These are phyloP conservation scores for Watsonalla cultraria DNA, from an alignment of 2,888 invertebrate species.

Conservation along the genomic window DNA sequence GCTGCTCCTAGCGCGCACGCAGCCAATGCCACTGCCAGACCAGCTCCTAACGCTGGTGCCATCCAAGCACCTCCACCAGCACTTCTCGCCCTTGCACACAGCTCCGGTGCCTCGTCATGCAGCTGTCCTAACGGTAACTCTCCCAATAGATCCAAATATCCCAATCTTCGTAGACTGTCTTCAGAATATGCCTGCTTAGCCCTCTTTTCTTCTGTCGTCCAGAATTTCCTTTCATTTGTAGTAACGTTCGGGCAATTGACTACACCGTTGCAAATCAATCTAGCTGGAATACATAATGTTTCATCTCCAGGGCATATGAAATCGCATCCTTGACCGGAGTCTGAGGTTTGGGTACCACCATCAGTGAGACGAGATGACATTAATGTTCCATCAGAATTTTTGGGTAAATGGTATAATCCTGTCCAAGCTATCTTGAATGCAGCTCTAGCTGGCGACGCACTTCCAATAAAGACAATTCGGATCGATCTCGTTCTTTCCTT, in stretches of 20 bases:
- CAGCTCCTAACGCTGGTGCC: constrained; percentile 81
- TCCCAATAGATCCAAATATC: constrained; percentile 70
- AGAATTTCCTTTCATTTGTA: constrained; percentile 66
- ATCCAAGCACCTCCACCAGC: constrained; percentile 78
- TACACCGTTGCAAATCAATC: constrained; percentile 91
- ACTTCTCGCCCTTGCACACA: constrained; percentile 80
- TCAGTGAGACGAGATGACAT: constrained; percentile 88
- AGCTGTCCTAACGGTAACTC: constrained; percentile 71
- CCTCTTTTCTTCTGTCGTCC: constrained; percentile 68
- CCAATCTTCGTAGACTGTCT: constrained; percentile 79
- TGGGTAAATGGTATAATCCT: constrained; percentile 90
- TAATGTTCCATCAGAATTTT: constrained; percentile 88
- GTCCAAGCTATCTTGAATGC: constrained; percentile 95
- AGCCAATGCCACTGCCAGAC: constrained; percentile 76
- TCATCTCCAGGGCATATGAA: constrained; percentile 93
- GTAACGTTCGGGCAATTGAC: constrained; percentile 90
- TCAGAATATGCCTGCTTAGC: constrained; percentile 78
- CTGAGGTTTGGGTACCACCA: constrained; percentile 59
- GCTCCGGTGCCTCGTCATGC: constrained; percentile 87
- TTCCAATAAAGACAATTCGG: constrained; percentile 85
- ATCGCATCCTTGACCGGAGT: constrained; percentile 82
- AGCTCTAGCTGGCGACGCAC: constrained; percentile 88
- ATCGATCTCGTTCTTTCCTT: constrained; percentile 81
- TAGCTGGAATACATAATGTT: constrained; percentile 89
- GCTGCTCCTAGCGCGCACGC: constrained; percentile 77